Evolutionary conservation across 1,140 invertebrate genomes (phyloP), one percentile per base, ranked within the genome.

Genomic region (Trichogramma pretiosum): DNA sequence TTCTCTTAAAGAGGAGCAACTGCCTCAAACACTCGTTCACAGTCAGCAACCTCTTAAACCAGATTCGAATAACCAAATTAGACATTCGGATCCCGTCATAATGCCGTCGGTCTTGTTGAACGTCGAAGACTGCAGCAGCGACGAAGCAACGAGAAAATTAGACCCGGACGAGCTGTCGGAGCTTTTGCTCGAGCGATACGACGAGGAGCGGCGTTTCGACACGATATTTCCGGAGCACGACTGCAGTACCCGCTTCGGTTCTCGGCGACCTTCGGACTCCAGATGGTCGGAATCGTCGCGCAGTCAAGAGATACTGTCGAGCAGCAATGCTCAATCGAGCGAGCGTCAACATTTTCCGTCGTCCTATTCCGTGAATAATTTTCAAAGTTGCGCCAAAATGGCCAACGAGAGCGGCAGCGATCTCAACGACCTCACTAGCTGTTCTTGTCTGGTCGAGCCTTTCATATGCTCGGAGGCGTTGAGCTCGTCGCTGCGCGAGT

Each of bases 231-330:
- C 55, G 0, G 65, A 70, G 23, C 65, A 68, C 36, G 61, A 67
- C 18, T n/a, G n/a, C n/a, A 63, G 61, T 0, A 68, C 66, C 3
- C 60, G 64, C n/a, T 68, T 63, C 46, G 66, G 61, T 38, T 69
- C 67, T 1, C 56, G 65, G 30, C 56, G 67, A 21, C 64, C 66
- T 1, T 68, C 68, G 0, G 65, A 69, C 18, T 66, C 66, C 1
- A 62, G 58, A 7, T 69, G 68, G 68, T 70, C 65, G 1, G 67
- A 70, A 24, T 67, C 67, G 0, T 70, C 68, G 0, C 58, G 67
- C 18, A 69, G 67, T 37, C 68, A 70, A 9, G 68, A 70, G 42
- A 26, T 69, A 10, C 47, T 69, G 5, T 60, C 68, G 0, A 65
- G 39, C 26, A 46, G 62, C 0, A n/a, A n/a, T n/a, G n/a, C n/a